phyloP scores from a whole-genome alignment of 2,113 vertebrate genomes.

The Grantiella picta region DNA sequence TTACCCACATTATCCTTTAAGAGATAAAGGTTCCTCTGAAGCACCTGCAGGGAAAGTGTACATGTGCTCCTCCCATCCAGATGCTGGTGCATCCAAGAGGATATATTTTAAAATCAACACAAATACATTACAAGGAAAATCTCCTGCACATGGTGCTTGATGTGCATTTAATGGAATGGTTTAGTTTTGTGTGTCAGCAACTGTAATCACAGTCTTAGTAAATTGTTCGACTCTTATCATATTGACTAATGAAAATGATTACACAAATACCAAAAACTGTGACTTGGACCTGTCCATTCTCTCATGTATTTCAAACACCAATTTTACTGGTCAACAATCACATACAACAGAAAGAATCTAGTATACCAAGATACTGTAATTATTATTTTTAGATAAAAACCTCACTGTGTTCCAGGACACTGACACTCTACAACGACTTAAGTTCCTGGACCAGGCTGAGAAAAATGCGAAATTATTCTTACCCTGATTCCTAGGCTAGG shows the following conservation, averaged over 20 bases:
- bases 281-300: not conserved
- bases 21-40: not conserved
- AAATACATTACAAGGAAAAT: not conserved
- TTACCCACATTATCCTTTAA: not conserved
- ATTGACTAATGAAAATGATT: not conserved
- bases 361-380: not conserved
- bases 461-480: not conserved
- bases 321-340: not conserved
- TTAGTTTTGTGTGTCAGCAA: rapidly evolving
- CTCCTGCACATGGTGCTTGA: not conserved
- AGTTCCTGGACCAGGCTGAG: not conserved
- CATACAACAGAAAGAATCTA: not conserved
- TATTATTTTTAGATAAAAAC: not conserved
- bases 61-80: not conserved
- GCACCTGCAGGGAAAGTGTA: not conserved
- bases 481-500: not conserved
- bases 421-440: not conserved
- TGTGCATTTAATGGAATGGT: not conserved
- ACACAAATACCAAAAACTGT: not conserved
- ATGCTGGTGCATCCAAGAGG: not conserved
- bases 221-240: not conserved
- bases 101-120: not conserved
- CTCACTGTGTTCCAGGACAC: not conserved
- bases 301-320: not conserved
- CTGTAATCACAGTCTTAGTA: not conserved